Percentiles rank a stretch among this genome's conserved stretches.
phyloP scores from a whole-genome alignment of 2,888 invertebrate species.

The Trilocha varians region DNA sequence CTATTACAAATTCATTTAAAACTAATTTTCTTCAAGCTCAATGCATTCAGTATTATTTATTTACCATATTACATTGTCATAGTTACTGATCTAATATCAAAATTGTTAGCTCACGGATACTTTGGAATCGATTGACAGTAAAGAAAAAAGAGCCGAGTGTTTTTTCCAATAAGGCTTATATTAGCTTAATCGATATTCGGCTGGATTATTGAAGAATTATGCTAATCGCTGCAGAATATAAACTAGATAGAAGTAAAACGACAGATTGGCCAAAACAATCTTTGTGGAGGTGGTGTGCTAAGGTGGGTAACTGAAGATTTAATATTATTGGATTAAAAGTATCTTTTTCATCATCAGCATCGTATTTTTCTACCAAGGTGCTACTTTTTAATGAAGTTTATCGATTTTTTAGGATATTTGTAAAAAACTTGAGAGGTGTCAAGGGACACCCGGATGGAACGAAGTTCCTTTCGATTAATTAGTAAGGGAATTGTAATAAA shows the following conservation, averaged over 20 bases:
- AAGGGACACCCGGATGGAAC: too few relatives aligned
- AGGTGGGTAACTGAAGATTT: conserved; percentile 10
- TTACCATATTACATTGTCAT: not conserved
- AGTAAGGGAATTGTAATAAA: too few relatives aligned
- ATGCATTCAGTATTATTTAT: not conserved
- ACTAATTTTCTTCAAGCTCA: not conserved
- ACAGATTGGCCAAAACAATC: conserved; percentile 30
- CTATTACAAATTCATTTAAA: too few relatives aligned
- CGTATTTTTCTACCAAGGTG: too few relatives aligned
- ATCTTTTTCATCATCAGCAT: too few relatives aligned
- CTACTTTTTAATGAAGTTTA: too few relatives aligned
- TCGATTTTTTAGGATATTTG: too few relatives aligned
- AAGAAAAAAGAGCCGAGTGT: not conserved
- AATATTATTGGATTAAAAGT: not conserved
- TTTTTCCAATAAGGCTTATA: conserved; percentile 12
- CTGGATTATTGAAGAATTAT: conserved; percentile 40
- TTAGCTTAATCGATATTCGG: conserved; percentile 8
- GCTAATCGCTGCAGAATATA: conserved; percentile 36
- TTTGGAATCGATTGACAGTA: not conserved
- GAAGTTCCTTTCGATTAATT: too few relatives aligned
- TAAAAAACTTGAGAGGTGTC: too few relatives aligned
- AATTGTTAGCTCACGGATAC: not conserved
- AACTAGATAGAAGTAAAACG: conserved; percentile 34
- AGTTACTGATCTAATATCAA: not conserved
- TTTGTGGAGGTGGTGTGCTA: conserved; percentile 2